Evolutionary conservation across 2,888 invertebrate species (phyloP).

Genomic region (Apamea epomidion): DNA sequence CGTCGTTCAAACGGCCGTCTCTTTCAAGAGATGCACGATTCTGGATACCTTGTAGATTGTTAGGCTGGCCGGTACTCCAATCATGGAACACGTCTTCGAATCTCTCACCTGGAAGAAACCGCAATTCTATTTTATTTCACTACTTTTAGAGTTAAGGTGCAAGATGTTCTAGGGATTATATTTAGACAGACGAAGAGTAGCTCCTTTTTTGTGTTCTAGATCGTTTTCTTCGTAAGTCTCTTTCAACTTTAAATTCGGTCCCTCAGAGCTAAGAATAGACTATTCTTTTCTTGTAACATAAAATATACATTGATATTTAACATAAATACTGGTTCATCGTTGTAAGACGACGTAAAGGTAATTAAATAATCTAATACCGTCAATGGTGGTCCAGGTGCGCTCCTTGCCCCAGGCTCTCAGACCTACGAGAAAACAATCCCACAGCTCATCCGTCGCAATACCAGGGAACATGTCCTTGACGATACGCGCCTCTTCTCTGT

Average conservation of each 20-base stretch:
- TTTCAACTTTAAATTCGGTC: not conserved
- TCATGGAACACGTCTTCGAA: conserved; percentile 16
- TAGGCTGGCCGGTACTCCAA: not conserved
- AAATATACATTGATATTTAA: not conserved
- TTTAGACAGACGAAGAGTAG: too few relatives aligned
- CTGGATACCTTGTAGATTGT: not conserved
- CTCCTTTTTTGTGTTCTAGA: not conserved
- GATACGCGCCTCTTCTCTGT: conserved; percentile 35
- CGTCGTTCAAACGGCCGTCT: not conserved
- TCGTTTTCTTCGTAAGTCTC: not conserved
- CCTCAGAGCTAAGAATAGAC: not conserved
- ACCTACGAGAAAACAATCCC: conserved; percentile 27
- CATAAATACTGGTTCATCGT: not conserved
- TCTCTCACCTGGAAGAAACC: conserved; percentile 15
- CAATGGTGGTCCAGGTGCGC: conserved; percentile 18
- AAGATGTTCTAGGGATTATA: too few relatives aligned
- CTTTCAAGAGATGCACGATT: not conserved
- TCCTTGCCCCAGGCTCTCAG: conserved; percentile 4
- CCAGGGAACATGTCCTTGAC: conserved; percentile 29
- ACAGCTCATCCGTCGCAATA: not conserved
- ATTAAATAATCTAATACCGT: conserved; percentile 12
- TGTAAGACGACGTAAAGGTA: not conserved
- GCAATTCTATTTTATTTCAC: not conserved
- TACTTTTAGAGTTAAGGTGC: not conserved
- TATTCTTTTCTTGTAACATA: not conserved